A percentile compares a stretch with the other conserved stretches of the same genome.
Conservation (phyloP, 2,797 vertebrate genomes). For the Melanotaenia pygmaea region DNA sequence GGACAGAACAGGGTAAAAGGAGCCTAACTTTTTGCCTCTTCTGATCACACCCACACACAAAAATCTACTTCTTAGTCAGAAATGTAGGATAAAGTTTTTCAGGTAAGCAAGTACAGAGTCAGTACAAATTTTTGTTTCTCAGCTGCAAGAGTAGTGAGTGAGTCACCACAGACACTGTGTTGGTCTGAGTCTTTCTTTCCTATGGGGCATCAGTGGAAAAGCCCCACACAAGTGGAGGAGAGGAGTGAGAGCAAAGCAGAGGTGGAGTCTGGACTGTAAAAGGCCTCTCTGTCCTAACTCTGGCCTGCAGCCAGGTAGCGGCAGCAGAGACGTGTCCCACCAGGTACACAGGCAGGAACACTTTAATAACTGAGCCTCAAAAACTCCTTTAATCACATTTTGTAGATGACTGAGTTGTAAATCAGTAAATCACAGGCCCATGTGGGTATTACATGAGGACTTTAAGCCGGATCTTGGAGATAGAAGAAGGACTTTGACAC, state of each 20-base stretch:
- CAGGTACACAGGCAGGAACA: constrained; percentile 37
- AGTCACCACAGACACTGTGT: constrained; percentile 26
- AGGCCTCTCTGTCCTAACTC: constrained; percentile 63
- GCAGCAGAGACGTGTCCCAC: constrained; percentile 57
- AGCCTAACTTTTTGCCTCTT: not conserved
- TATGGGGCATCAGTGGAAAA: constrained; percentile 64
- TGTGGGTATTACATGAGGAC: constrained; percentile 21
- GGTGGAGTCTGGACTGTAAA: constrained; percentile 53
- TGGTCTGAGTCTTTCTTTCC: constrained; percentile 29
- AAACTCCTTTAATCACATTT: not conserved
- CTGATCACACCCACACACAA: fast-evolving
- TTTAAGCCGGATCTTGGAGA: constrained; percentile 42
- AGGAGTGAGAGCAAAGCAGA: constrained; percentile 29
- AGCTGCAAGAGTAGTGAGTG: constrained; percentile 27
- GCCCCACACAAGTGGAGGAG: constrained; percentile 36
- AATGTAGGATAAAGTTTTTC: not conserved
- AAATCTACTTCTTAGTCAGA: not conserved
- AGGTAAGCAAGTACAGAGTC: constrained; percentile 42
- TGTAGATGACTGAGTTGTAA: constrained; percentile 42
- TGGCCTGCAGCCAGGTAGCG: constrained; percentile 56
- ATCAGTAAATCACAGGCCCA: constrained; percentile 14
- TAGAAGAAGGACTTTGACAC: constrained; percentile 68
- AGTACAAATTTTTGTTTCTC: constrained; percentile 16
- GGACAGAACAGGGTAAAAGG: no score
- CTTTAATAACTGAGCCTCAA: constrained; percentile 13